Evolutionary conservation across 2,113 vertebrate species (phyloP).

Genomic region (Vidua macroura): DNA sequence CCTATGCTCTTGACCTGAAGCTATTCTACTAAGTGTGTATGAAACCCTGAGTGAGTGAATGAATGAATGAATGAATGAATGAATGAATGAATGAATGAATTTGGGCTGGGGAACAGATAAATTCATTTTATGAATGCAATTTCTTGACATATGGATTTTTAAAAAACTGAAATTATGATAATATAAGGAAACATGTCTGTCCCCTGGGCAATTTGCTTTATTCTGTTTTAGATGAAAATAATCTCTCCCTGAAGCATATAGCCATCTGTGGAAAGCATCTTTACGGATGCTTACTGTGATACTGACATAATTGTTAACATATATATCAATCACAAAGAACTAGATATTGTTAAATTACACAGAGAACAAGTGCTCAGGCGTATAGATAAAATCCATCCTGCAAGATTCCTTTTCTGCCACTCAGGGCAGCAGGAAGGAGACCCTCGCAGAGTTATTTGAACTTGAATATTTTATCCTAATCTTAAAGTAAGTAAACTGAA

Average conservation of each 20-base stretch:
- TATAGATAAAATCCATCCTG: neutral
- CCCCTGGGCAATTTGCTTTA: neutral
- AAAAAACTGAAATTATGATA: neutral
- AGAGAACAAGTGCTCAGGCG: neutral
- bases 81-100: neutral
- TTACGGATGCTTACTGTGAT: neutral
- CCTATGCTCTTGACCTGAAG: neutral
- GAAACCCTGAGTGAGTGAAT: neutral
- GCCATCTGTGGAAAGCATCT: neutral
- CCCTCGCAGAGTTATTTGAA: neutral
- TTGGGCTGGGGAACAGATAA: neutral
- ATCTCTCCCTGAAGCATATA: neutral
- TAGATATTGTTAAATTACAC: neutral
- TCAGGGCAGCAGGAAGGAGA: neutral
- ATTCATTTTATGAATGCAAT: neutral
- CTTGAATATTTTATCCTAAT: neutral
- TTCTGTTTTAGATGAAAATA: slow-evolving; percentile 1
- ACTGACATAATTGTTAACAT: neutral
- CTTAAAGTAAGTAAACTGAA: neutral
- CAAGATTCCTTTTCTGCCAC: neutral
- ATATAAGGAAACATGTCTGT: neutral
- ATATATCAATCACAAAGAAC: neutral
- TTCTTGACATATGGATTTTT: neutral
- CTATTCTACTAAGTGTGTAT: neutral
- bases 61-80: neutral